Evolutionary conservation across 37 sponge, comb jelly and placozoan genomes (phyloP).

Genomic region (Diacarnus erythraeanus): DNA sequence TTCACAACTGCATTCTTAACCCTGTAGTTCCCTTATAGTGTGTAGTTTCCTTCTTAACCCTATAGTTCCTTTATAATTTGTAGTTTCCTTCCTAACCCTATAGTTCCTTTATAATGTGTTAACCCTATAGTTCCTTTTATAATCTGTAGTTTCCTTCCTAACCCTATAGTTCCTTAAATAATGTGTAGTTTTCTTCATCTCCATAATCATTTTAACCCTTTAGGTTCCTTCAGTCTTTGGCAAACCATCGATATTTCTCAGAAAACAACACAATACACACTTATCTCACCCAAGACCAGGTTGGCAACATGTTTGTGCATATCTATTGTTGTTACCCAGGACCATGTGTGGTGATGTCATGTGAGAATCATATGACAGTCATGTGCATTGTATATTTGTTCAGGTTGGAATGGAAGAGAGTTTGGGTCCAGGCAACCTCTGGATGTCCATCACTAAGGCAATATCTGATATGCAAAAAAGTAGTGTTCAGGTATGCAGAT

Average conservation of each 20-base stretch:
- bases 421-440: constrained; percentile 18
- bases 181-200: too few species aligned
- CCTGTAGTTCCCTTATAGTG: too few species aligned
- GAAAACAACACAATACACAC: constrained; percentile 46
- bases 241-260: constrained; percentile 42
- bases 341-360: not conserved
- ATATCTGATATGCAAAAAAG: constrained; percentile 20
- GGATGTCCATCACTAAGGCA: constrained; percentile 25
- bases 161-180: too few species aligned
- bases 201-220: not conserved
- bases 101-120: too few species aligned
- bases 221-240: constrained; percentile 57
- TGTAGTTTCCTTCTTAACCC: too few species aligned
- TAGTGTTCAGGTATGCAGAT: constrained; percentile 13
- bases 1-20: too few species aligned
- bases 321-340: too few species aligned
- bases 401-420: constrained; percentile 17
- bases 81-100: too few species aligned
- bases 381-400: not conserved
- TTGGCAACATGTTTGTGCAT: not conserved
- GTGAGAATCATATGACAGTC: too few species aligned
- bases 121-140: too few species aligned
- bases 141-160: too few species aligned
- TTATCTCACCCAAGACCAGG: constrained; percentile 34
- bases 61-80: too few species aligned